Evolutionary conservation across 2,888 invertebrate genomes (phyloP).

Genomic region (Xestia c-nigrum): DNA sequence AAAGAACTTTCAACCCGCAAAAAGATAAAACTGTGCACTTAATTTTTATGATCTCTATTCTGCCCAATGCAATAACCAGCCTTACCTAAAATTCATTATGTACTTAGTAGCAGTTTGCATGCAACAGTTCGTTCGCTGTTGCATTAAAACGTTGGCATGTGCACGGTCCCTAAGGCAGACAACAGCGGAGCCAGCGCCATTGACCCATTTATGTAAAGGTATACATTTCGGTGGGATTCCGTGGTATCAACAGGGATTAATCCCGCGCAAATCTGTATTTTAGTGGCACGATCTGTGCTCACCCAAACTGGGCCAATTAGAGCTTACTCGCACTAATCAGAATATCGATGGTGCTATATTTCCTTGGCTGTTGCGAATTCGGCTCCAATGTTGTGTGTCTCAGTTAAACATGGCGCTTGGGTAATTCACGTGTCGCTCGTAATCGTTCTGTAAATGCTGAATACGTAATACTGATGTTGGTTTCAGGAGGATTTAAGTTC

Average conservation of each 20-base stretch:
- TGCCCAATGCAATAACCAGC: constrained; percentile 48
- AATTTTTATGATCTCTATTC: constrained; percentile 50
- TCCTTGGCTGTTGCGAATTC: constrained; percentile 52
- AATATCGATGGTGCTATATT: constrained; percentile 74
- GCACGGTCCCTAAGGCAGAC: constrained; percentile 63
- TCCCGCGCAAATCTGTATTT: constrained; percentile 86
- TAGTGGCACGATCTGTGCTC: constrained; percentile 84
- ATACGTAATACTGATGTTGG: constrained; percentile 15
- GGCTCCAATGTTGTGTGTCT: constrained; percentile 42
- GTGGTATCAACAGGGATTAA: constrained; percentile 86
- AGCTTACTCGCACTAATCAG: constrained; percentile 84
- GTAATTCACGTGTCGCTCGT: constrained; percentile 35
- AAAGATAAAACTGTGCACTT: constrained; percentile 26
- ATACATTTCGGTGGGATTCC: constrained; percentile 79
- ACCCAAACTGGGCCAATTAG: constrained; percentile 87
- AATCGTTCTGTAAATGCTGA: constrained; percentile 48
- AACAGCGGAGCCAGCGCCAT: constrained; percentile 62
- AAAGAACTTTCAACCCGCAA: constrained; percentile 5
- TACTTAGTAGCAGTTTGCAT: constrained; percentile 64
- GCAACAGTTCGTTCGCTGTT: constrained; percentile 65
- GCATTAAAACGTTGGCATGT: constrained; percentile 58
- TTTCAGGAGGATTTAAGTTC: constrained; percentile 13
- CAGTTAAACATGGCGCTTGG: constrained; percentile 44
- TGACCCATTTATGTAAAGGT: constrained; percentile 83
- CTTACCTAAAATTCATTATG: constrained; percentile 58